Evolutionary conservation across 2,888 invertebrate genomes (phyloP), one percentile per base, ranked within the genome.

Genomic region (Chironomus riparius): DNA sequence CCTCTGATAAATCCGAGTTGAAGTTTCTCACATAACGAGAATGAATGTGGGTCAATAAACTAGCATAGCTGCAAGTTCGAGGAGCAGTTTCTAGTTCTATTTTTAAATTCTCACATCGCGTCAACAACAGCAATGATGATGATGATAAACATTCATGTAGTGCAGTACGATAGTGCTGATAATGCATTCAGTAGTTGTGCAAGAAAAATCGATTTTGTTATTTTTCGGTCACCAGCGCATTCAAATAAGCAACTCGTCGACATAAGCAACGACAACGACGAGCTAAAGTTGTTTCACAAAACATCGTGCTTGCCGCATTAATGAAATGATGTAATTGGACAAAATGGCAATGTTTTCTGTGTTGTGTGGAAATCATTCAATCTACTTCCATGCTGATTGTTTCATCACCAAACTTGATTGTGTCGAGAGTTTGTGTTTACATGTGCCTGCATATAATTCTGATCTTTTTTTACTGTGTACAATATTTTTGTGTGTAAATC

Each of bases 241-340:
- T 62, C 15, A 62, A 62, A 22, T 24, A 21, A 13, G 15, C 56
- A 13, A 56, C n/a, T n/a, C 56, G 18, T 18, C 3, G 15, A n/a
- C 56, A n/a, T n/a, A n/a, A n/a, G n/a, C n/a, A 7, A 6, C 18
- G 56, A 15, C 13, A 50, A 56, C n/a, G 38, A 56, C 18, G 56
- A 15, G 18, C 50, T n/a, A 50, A 15, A 56, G 15, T 18, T 3
- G 22, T 65, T 65, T 65, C 22, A 65, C n/a, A 65, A 65, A 65
- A 65, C 65, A 65, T 65, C 65, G 65, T 65, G 24, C 65, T 65
- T 65, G 65, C 65, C 65, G 65, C 65, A 65, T 65, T 65, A 65
- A 21, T n/a, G 22, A 21, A 13, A 21, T 65, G 65, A 65, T 65
- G 65, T 65, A 65, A 65, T 15, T 21, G 21, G 18, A 21, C 21